These are phyloP conservation scores for Micromys minutus DNA, from an alignment of 2,113 vertebrate genomes.

Conservation along the genomic window DNA sequence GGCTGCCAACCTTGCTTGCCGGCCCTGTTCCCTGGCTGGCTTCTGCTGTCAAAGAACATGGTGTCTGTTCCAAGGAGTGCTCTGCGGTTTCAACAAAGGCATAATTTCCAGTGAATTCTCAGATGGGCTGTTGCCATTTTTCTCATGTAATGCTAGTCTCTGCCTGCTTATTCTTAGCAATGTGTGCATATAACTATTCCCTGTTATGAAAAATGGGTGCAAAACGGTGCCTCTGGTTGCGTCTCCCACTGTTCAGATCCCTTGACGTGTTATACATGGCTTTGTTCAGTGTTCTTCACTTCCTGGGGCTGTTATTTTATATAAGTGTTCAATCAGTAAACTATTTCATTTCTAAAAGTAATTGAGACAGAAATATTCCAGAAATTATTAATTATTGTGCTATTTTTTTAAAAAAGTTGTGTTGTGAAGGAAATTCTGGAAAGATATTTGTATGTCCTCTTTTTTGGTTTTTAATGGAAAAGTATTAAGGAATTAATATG, in stretches of 20 bases:
- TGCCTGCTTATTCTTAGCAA: neutral
- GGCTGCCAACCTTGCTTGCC: neutral
- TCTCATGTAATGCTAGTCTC: rapidly evolving
- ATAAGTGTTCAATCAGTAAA: constrained; percentile 25
- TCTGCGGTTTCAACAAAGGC: neutral
- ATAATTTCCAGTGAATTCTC: neutral
- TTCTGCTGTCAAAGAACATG: neutral
- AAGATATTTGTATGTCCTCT: neutral
- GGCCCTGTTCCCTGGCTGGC: rapidly evolving
- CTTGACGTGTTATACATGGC: no score
- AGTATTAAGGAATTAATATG: neutral
- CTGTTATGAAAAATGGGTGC: no score
- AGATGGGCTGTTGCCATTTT: neutral
- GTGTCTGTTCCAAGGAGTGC: neutral
- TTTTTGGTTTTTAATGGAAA: constrained; percentile 15
- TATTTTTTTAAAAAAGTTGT: neutral
- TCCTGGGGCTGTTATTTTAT: neutral
- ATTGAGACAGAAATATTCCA: constrained; percentile 40
- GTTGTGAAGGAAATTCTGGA: neutral
- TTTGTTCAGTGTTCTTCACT: neutral
- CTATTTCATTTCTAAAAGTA: neutral
- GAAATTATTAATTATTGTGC: neutral
- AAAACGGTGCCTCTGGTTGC: neutral
- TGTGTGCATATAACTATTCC: neutral
- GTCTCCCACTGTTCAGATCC: neutral